Evolutionary conservation across 2,113 vertebrate genomes (phyloP).

Genomic region (Aspidoscelis tigris): DNA sequence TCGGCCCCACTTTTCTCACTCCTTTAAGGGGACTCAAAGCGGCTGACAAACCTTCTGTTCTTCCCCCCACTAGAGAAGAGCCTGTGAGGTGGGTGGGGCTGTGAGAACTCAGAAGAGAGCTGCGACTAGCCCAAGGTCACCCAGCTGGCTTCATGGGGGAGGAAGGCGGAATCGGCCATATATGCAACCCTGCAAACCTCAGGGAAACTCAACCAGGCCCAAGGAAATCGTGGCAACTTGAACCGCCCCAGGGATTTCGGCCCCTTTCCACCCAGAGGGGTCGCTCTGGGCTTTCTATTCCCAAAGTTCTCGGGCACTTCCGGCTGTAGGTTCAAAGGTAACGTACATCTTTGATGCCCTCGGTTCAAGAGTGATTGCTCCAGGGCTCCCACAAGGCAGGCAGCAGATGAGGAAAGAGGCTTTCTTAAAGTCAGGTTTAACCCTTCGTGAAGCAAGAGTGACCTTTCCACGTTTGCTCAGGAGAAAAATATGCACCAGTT

Average conservation of each 20-base stretch:
- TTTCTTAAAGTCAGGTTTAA: constrained; percentile 56
- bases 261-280: not conserved
- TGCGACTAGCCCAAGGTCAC: too few relatives aligned
- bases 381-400: constrained; percentile 36
- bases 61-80: too few relatives aligned
- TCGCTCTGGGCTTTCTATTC: not conserved
- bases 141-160: too few relatives aligned
- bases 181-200: too few relatives aligned
- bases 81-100: too few relatives aligned
- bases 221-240: too few relatives aligned
- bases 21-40: too few relatives aligned
- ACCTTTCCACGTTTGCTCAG: constrained; percentile 32
- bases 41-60: too few relatives aligned
- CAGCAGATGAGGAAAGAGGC: constrained; percentile 25
- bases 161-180: too few relatives aligned
- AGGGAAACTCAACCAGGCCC: too few relatives aligned
- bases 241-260: not conserved
- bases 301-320: not conserved
- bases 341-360: not conserved
- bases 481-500: constrained; percentile 35
- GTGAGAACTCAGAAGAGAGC: too few relatives aligned
- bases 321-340: constrained; percentile 34
- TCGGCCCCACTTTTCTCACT: too few relatives aligned
- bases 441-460: not conserved
- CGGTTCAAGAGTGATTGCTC: constrained; percentile 49